Evolutionary conservation across 1,140 invertebrate species (phyloP).

Genomic region (Acromyrmex echinatior): DNA sequence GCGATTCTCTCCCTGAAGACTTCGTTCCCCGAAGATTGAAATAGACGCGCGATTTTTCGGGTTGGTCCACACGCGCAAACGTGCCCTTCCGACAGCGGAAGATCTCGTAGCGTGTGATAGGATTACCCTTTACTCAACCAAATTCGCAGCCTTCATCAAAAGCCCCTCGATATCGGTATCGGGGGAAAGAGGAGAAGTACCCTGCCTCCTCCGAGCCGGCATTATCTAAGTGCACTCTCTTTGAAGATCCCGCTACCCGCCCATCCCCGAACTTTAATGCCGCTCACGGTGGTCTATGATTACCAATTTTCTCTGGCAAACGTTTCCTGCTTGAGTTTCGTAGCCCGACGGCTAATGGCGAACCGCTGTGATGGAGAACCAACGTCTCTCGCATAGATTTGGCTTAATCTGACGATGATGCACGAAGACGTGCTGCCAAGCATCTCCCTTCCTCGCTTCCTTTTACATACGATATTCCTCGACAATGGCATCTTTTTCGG

Average conservation of each 20-base stretch:
- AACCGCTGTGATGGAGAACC: conserved; percentile 72
- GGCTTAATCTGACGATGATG: conserved; percentile 73
- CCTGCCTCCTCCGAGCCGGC: conserved; percentile 77
- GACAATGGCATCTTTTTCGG: neutral
- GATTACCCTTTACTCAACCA: conserved; percentile 87
- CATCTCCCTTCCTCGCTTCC: neutral
- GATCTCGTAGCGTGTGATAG: conserved; percentile 87
- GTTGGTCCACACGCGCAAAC: neutral
- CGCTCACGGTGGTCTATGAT: conserved; percentile 86
- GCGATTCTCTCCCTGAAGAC: neutral
- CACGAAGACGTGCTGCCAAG: conserved; percentile 52
- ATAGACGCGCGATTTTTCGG: conserved; percentile 55
- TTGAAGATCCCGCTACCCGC: conserved; percentile 84
- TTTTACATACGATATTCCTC: neutral
- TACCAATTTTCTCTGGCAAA: conserved; percentile 86
- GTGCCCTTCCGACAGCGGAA: conserved; percentile 77
- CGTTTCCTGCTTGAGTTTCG: conserved; percentile 83
- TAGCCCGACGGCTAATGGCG: conserved; percentile 76
- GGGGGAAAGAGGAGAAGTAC: conserved; percentile 59
- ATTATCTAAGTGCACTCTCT: conserved; percentile 87
- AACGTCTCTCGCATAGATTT: conserved; percentile 65
- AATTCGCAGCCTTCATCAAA: conserved; percentile 87
- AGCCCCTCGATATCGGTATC: conserved; percentile 83
- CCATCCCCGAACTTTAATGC: conserved; percentile 85
- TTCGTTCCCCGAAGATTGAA: conserved; percentile 41